Evolutionary conservation across 64 coral and sea anemone genomes (phyloP).

Genomic region (Platygyra sinensis): DNA sequence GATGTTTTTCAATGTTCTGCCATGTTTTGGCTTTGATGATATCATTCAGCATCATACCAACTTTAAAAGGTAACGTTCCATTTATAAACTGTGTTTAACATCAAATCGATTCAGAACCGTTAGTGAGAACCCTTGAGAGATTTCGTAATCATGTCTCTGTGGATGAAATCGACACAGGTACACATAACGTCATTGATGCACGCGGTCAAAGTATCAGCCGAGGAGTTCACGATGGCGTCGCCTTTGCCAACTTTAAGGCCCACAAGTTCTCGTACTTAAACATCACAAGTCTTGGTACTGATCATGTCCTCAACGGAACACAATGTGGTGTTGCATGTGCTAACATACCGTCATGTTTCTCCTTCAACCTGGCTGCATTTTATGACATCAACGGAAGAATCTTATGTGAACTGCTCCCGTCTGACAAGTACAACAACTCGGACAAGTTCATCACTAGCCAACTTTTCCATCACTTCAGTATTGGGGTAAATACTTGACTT

Average conservation of each 20-base stretch:
- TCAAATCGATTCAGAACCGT: too few relatives aligned
- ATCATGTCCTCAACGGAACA: background rate
- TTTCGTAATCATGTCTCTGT: too few relatives aligned
- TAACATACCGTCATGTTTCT: background rate
- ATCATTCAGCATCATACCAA: too few relatives aligned
- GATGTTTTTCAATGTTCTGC: too few relatives aligned
- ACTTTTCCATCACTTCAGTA: constrained; percentile 5
- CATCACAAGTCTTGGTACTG: background rate
- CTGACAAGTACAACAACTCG: constrained; percentile 1
- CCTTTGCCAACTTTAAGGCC: background rate
- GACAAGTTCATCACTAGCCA: background rate
- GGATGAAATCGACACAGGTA: too few relatives aligned
- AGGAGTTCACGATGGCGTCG: too few relatives aligned
- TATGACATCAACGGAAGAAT: background rate
- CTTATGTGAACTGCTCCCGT: constrained; percentile 1
- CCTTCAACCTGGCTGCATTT: background rate
- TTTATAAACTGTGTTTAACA: too few relatives aligned
- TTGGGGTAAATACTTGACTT: background rate
- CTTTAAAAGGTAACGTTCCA: too few relatives aligned
- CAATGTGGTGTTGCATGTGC: background rate
- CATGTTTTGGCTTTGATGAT: too few relatives aligned
- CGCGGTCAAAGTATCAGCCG: too few relatives aligned
- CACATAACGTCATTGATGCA: too few relatives aligned
- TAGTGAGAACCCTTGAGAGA: too few relatives aligned
- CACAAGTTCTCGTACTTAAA: background rate